Conservation (phyloP, 2,888 invertebrate species). For the Melieria crassipennis region DNA sequence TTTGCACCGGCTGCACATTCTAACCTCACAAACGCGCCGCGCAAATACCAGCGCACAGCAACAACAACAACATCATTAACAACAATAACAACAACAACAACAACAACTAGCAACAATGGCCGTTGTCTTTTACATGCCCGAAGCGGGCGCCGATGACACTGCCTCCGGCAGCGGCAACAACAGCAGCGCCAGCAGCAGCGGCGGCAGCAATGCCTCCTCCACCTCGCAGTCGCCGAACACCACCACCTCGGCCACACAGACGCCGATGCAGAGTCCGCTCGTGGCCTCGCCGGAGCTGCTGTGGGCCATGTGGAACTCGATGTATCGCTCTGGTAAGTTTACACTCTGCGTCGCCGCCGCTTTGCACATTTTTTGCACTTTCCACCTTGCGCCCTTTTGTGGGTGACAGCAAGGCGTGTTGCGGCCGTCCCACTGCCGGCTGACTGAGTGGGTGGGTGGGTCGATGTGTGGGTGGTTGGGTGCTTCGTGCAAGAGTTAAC, state of each 20-base stretch:
- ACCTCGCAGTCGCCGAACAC: constrained; percentile 61
- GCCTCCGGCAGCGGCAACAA: constrained; percentile 50
- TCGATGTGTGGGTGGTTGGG: no score
- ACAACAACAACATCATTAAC: constrained; percentile 11
- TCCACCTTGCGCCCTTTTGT: no score
- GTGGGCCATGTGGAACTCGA: constrained; percentile 63
- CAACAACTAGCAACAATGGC: constrained; percentile 54
- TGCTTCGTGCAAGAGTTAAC: no score
- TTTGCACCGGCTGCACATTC: not conserved
- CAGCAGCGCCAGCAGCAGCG: constrained; percentile 44
- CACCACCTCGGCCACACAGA: constrained; percentile 60
- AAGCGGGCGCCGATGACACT: constrained; percentile 61
- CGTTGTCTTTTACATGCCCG: constrained; percentile 66
- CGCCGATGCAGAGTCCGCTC: constrained; percentile 58
- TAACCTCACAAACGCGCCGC: not conserved
- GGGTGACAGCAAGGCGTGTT: no score
- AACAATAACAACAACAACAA: constrained; percentile 26
- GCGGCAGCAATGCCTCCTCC: constrained; percentile 53
- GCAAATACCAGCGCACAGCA: constrained; percentile 12
- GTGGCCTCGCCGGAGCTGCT: constrained; percentile 61
- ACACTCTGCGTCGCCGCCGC: not conserved
- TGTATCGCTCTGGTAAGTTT: constrained; percentile 61
- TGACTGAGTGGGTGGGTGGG: no score
- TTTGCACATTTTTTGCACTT: not conserved
- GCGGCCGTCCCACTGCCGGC: no score